Evolutionary conservation across 2,888 invertebrate species (phyloP).

Genomic region (Tinea semifulvella): DNA sequence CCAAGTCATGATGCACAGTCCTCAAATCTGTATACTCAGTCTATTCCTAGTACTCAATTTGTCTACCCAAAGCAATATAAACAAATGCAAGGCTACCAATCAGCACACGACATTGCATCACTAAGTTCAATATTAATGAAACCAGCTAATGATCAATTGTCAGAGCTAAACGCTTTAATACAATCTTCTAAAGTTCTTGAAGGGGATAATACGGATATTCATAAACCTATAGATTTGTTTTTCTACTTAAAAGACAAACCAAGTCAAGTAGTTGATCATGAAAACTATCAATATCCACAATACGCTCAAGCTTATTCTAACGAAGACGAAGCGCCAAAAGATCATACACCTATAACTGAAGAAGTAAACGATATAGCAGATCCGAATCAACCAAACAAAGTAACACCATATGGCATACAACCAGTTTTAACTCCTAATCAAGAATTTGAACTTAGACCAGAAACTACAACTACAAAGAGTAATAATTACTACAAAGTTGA

Average conservation of each 20-base stretch:
- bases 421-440: conserved; percentile 21
- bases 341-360: conserved; percentile 55
- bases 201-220: not conserved
- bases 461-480: conserved; percentile 34
- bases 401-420: conserved; percentile 25
- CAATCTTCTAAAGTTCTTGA: conserved; percentile 25
- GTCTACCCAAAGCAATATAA: conserved; percentile 41
- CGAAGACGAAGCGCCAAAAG: conserved; percentile 26
- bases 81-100: conserved; percentile 40
- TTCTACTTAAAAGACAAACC: conserved; percentile 42
- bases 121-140: conserved; percentile 56
- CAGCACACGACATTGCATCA: conserved; percentile 45
- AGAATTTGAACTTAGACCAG: conserved; percentile 1
- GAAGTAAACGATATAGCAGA: conserved; percentile 49
- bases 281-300: conserved; percentile 27
- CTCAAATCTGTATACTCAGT: conserved; percentile 33
- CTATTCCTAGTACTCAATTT: conserved; percentile 35
- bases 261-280: conserved; percentile 22
- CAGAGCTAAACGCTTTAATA: conserved; percentile 56
- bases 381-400: conserved; percentile 29
- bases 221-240: conserved; percentile 44
- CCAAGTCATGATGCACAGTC: conserved; percentile 25
- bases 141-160: conserved; percentile 53
- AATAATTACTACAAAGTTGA: conserved; percentile 43
- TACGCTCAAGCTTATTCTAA: conserved; percentile 32